Evolutionary conservation across 2,797 vertebrate genomes (phyloP), one percentile per base, ranked within the genome.

Genomic region (Momotus momota): DNA sequence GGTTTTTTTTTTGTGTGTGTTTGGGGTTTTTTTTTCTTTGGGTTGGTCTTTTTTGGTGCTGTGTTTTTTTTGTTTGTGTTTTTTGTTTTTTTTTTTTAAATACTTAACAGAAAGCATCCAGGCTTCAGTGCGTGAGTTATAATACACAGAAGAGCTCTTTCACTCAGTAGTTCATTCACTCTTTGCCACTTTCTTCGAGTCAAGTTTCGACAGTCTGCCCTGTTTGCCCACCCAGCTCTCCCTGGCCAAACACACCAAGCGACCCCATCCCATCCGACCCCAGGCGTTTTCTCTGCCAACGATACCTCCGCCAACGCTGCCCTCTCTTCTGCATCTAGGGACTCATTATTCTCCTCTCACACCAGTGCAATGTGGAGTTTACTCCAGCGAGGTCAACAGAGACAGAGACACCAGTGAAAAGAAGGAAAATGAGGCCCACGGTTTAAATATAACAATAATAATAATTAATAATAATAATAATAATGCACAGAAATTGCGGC

Each of bases 91-190:
- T 48, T 27, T 38, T 73, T 95, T 98, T 97, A 97, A 98, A 99
- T 99, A 99, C 97, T 98, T 98, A 97, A 35, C 98, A 98, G 97
- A 98, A 98, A 98, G 98, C 97, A 98, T 98, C 97, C 97, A 96
- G 97, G 98, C 98, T 98, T 99, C 99, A 99, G 98, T 99, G 99
- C 98, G 98, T 98, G 98, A 98, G 98, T 98, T 97, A 97, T 96
- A 97, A 98, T 98, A 98, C 98, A 98, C 96, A 98, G 97, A 98
- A 98, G 98, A 98, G 97, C 88, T 98, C 97, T 98, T 98, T 98
- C 98, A 97, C 98, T 99, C 99, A 99, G 99, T 99, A 99, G 99
- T 99, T 99, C 98, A 98, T 98, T 98, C 98, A 98, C 97, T 98
- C 98, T 96, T 98, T 89, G 65, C 91, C 79, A 52, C 98, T 97